phyloP scores from a whole-genome alignment of 2,888 invertebrate genomes.

The Catonia carolina region DNA sequence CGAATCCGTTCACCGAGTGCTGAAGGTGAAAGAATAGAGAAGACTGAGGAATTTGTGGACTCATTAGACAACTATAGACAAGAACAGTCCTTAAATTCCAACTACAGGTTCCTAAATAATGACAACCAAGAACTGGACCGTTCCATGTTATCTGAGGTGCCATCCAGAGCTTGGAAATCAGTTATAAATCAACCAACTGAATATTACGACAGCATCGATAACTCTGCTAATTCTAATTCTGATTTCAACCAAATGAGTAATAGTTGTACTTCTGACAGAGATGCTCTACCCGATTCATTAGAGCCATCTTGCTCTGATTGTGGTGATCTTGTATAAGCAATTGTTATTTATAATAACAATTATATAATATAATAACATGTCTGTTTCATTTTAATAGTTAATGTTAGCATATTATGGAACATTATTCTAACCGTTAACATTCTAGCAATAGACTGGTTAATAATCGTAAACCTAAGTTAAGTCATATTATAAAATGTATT shows the following conservation, averaged over 20 bases:
- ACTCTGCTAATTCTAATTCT: constrained; percentile 40
- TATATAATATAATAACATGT: too few species aligned
- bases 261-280: constrained; percentile 40
- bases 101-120: constrained; percentile 14
- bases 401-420: too few species aligned
- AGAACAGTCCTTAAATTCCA: neutral
- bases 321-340: constrained; percentile 17
- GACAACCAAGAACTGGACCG: constrained; percentile 37
- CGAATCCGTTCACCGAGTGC: too few species aligned
- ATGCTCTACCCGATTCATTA: constrained; percentile 52
- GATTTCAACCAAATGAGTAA: constrained; percentile 28
- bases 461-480: too few species aligned
- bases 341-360: too few species aligned
- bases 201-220: constrained; percentile 65
- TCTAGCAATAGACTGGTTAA: too few species aligned
- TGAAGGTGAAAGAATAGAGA: neutral
- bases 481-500: too few species aligned
- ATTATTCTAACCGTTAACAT: too few species aligned
- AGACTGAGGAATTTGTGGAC: constrained; percentile 9
- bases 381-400: too few species aligned
- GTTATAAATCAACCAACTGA: constrained; percentile 29
- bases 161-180: constrained; percentile 12
- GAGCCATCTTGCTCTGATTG: constrained; percentile 39
- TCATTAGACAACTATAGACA: constrained; percentile 6
- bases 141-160: constrained; percentile 17